These are phyloP conservation scores for Anoplius nigerrimus DNA, from an alignment of 2,888 invertebrate genomes.

Conservation along the genomic window DNA sequence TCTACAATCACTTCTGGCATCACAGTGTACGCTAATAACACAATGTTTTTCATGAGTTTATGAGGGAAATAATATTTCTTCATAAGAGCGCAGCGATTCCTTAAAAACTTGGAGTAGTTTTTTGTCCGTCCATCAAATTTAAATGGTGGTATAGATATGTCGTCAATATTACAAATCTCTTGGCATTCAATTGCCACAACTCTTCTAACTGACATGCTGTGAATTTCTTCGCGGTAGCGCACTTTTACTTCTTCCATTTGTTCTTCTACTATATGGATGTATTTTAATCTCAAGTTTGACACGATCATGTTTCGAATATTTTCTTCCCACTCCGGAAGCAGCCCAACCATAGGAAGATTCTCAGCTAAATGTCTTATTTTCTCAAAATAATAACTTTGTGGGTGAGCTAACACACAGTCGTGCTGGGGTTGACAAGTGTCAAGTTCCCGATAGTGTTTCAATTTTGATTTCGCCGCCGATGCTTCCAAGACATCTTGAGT, in stretches of 20 bases:
- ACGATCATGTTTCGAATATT: conserved; percentile 80
- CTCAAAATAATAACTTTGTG: conserved; percentile 45
- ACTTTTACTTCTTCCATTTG: conserved; percentile 76
- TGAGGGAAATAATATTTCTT: conserved; percentile 80
- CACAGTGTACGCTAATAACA: conserved; percentile 76
- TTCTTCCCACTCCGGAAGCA: conserved; percentile 75
- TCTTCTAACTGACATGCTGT: conserved; percentile 80
- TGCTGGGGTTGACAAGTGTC: conserved; percentile 1
- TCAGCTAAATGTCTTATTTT: conserved; percentile 61
- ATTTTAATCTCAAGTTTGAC: conserved; percentile 77
- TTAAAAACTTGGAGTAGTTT: conserved; percentile 78
- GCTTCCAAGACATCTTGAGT: conserved; percentile 22
- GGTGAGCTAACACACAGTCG: conserved; percentile 38
- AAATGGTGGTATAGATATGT: conserved; percentile 76
- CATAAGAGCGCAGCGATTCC: conserved; percentile 77
- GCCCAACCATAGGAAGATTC: conserved; percentile 51
- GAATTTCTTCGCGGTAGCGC: conserved; percentile 66
- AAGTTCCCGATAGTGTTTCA: conserved; percentile 3
- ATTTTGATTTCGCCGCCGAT: conserved; percentile 12
- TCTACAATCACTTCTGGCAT: conserved; percentile 79
- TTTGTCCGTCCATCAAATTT: conserved; percentile 74
- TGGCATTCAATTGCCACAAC: conserved; percentile 80
- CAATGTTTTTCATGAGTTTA: conserved; percentile 80
- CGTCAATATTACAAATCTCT: conserved; percentile 72
- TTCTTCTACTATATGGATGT: conserved; percentile 76